These are phyloP conservation scores for Ceratina calcarata DNA, from an alignment of 1,140 invertebrate genomes.

Conservation along the genomic window DNA sequence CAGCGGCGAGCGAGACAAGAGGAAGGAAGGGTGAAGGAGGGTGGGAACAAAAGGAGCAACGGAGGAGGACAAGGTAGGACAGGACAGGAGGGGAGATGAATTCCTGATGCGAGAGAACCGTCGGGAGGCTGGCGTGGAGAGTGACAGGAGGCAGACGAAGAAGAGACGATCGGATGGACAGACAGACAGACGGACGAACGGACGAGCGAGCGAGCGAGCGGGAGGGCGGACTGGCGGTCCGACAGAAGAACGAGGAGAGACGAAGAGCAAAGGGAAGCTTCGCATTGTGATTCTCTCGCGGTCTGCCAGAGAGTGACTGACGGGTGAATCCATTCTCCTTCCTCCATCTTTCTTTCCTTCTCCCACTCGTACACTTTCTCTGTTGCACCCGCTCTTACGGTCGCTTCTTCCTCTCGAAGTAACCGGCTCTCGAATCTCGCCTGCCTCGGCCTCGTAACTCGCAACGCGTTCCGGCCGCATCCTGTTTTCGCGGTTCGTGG, in stretches of 20 bases:
- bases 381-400: constrained; percentile 37
- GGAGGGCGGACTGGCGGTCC: constrained; percentile 18
- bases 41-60: constrained; percentile 62
- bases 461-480: neutral
- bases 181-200: constrained; percentile 56
- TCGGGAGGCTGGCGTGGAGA: constrained; percentile 72
- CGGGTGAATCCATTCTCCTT: constrained; percentile 77
- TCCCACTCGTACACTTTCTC: neutral
- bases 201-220: constrained; percentile 45
- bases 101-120: constrained; percentile 74
- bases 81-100: constrained; percentile 72
- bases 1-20: neutral
- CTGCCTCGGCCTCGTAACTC: neutral
- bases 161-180: constrained; percentile 66
- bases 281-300: constrained; percentile 79
- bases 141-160: constrained; percentile 69
- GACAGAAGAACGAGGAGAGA: constrained; percentile 60
- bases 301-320: constrained; percentile 78
- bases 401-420: constrained; percentile 35
- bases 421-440: constrained; percentile 56
- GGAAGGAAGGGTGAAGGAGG: constrained; percentile 25
- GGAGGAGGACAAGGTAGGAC: constrained; percentile 64
- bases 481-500: no score
- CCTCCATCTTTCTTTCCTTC: constrained; percentile 57
- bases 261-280: constrained; percentile 62